These are phyloP conservation scores for Cerastis leucographa DNA, from an alignment of 2,888 invertebrate genomes.

Conservation along the genomic window DNA sequence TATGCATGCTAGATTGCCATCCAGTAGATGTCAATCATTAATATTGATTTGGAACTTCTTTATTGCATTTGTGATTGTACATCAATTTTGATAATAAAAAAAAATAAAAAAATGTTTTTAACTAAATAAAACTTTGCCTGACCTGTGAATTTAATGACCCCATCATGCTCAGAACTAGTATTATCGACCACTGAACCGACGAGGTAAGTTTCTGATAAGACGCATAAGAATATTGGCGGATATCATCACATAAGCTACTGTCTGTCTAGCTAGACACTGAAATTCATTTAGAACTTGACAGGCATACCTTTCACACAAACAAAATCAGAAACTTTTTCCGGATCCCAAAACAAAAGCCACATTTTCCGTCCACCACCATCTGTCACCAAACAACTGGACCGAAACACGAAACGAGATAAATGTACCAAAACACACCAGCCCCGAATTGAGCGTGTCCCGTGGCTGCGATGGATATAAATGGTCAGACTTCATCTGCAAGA, in stretches of 20 bases:
- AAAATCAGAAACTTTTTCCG: not conserved
- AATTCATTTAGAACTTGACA: not conserved
- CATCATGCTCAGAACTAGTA: not conserved
- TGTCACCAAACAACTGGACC: constrained; percentile 40
- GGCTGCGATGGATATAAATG: constrained; percentile 63
- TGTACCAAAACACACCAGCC: constrained; percentile 46
- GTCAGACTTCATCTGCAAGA: constrained; percentile 41
- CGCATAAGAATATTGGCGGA: not conserved
- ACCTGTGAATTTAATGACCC: too few species aligned
- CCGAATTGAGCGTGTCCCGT: constrained; percentile 51
- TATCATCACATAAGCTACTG: not conserved
- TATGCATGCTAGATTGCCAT: too few species aligned
- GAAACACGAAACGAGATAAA: constrained; percentile 48
- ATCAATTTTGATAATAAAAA: too few species aligned
- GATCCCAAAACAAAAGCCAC: constrained; percentile 19
- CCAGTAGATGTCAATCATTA: too few species aligned
- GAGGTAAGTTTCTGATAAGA: not conserved
- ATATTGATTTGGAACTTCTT: too few species aligned
- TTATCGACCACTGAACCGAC: not conserved
- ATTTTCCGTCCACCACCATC: constrained; percentile 29
- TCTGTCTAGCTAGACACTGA: not conserved
- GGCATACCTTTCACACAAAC: not conserved
- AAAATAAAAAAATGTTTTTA: too few species aligned
- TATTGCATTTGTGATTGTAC: too few species aligned
- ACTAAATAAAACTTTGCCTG: too few species aligned